Evolutionary conservation across 2,888 invertebrate genomes (phyloP).

Genomic region (Incurvaria masculella): DNA sequence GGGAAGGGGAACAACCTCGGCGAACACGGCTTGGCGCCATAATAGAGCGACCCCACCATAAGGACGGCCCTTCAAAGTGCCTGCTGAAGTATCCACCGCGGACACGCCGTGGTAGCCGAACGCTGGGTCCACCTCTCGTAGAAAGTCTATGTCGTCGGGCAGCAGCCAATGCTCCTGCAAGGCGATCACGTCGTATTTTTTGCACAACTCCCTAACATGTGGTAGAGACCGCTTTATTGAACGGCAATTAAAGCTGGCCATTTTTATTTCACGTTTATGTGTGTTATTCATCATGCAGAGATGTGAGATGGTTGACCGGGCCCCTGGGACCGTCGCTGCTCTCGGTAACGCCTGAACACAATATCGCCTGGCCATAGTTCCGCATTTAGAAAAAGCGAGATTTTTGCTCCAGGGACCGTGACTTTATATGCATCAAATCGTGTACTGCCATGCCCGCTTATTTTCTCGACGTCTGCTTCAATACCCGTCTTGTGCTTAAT

Average conservation of each 20-base stretch:
- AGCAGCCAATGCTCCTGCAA: conserved; percentile 7
- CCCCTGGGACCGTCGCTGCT: background rate
- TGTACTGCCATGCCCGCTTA: conserved; percentile 5
- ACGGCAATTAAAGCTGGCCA: conserved; percentile 6
- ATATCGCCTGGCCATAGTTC: conserved; percentile 14
- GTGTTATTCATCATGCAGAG: too few relatives aligned
- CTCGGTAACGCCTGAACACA: conserved; percentile 8
- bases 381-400: conserved; percentile 8
- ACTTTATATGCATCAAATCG: conserved; percentile 12
- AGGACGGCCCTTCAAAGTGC: conserved; percentile 4
- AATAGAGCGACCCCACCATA: conserved; percentile 5
- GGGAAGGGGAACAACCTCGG: background rate
- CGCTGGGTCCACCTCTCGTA: background rate
- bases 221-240: background rate
- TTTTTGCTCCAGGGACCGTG: conserved; percentile 7
- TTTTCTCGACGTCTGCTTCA: conserved; percentile 2
- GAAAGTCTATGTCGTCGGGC: conserved; percentile 2
- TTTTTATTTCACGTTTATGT: too few relatives aligned
- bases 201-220: background rate
- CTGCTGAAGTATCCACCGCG: conserved; percentile 4
- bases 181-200: conserved; percentile 1
- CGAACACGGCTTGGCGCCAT: conserved; percentile 3
- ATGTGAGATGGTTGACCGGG: too few relatives aligned
- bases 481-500: conserved; percentile 1
- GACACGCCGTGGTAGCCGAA: conserved; percentile 4